These are phyloP conservation scores for Amorpha juglandis DNA, from an alignment of 2,888 invertebrate species.

Conservation along the genomic window DNA sequence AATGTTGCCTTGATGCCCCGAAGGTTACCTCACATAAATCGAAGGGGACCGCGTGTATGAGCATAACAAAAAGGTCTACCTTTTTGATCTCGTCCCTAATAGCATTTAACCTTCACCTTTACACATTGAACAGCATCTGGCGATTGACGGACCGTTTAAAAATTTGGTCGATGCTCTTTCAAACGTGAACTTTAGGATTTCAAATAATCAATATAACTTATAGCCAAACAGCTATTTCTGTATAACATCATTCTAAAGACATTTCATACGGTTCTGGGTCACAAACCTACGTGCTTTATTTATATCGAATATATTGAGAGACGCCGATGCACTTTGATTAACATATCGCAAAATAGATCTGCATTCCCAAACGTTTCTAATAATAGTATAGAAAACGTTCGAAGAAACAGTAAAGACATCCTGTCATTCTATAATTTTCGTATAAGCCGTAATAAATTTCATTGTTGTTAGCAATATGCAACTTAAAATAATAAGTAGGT, in stretches of 20 bases:
- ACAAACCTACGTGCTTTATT: not conserved
- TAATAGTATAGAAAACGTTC: slow-evolving; percentile 35
- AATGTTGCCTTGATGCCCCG: slow-evolving; percentile 41
- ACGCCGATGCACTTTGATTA: slow-evolving; percentile 23
- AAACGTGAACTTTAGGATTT: not conserved
- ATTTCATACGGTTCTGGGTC: not conserved
- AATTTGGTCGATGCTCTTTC: slow-evolving; percentile 16
- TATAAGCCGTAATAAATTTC: slow-evolving; percentile 33
- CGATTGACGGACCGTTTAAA: slow-evolving; percentile 41
- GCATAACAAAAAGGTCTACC: slow-evolving; percentile 40
- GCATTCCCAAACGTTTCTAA: slow-evolving; percentile 19
- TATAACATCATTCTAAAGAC: too few relatives aligned
- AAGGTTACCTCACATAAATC: slow-evolving; percentile 45
- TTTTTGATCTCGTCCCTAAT: slow-evolving; percentile 45
- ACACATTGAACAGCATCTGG: slow-evolving; percentile 38
- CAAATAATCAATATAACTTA: not conserved
- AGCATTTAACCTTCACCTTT: slow-evolving; percentile 47
- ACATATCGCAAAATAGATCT: slow-evolving; percentile 8
- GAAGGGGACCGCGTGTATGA: slow-evolving; percentile 40
- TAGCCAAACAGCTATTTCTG: too few relatives aligned
- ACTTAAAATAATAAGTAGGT: slow-evolving; percentile 44
- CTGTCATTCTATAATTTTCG: slow-evolving; percentile 39
- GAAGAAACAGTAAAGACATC: slow-evolving; percentile 54
- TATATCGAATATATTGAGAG: not conserved
- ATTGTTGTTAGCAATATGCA: slow-evolving; percentile 51